Evolutionary conservation across 2,113 vertebrate genomes (phyloP), one percentile per base, ranked within the genome.

Genomic region (Hydrochoerus hydrochaeris): DNA sequence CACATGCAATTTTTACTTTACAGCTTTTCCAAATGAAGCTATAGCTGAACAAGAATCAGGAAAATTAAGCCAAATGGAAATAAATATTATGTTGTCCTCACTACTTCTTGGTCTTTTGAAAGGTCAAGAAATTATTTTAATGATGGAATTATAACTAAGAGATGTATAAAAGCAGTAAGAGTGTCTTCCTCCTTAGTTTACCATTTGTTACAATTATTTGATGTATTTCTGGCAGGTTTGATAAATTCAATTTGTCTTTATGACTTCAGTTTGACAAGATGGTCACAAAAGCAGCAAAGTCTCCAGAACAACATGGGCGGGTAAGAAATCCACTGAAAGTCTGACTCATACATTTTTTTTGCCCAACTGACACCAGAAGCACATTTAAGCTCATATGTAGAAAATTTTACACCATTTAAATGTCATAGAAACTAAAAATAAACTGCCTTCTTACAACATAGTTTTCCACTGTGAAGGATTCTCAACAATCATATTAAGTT

Each of bases 371-470:
- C 65, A 93, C 13, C 58, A 5, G 24, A 96, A 86, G 30, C 41
- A 83, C 0, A 0, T 58, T 81, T 63, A 78, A 90, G 19, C 17
- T 81, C 71, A 90, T 96, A 91, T 35, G 73, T 95, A 83, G 30
- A 90, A 93, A 82, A 46, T 90, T 91, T 92, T 80, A 90, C 52
- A 85, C 38, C 63, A 95, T 96, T 96, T 95, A 95, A 96, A 96
- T 92, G 73, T 95, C 85, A 95, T 17, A 95, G 82, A 90, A 81
- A 77, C 80, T 94, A 94, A 94, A 96, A 95, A 89, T 93, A 91
- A 93, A 87, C 75, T 65, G 62, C 10, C 87, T 96, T 93, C 71
- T 12, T 85, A 62, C 80, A 54, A 87, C 88, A 87, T 93, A 35
- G 71, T 88, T 94, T 88, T 75, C n/a, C 41, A 82, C 57, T 57